These are phyloP conservation scores for Cynopterus sphinx DNA, from an alignment of 2,797 vertebrate species.

Conservation along the genomic window DNA sequence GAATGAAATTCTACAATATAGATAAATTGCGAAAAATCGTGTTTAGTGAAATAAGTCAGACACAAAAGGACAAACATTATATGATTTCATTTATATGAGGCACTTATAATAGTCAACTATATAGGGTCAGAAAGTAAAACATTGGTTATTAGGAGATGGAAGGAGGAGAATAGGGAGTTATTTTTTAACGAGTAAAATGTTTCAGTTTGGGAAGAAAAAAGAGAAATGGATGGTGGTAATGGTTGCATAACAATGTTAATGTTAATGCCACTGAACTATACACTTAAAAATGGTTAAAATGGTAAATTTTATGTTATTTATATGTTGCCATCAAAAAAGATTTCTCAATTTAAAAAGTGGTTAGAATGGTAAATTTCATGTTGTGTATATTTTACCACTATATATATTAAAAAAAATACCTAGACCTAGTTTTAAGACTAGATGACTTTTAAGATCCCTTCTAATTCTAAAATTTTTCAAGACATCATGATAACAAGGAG, in stretches of 20 bases:
- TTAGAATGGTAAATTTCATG: not conserved
- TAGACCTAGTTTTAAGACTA: constrained; percentile 22
- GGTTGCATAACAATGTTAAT: not conserved
- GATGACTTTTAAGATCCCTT: constrained; percentile 1
- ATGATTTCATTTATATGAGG: not conserved
- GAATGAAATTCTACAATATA: not conserved
- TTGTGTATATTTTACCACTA: not conserved
- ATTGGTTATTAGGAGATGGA: not conserved
- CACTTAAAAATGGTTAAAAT: not conserved
- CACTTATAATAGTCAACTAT: not conserved
- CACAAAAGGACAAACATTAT: not conserved
- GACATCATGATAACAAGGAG: not conserved
- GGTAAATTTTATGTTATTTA: not conserved
- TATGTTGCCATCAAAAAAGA: not conserved
- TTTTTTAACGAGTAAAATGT: not conserved
- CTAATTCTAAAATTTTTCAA: constrained; percentile 26
- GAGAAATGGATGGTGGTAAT: not conserved
- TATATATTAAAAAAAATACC: not conserved
- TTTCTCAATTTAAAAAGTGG: not conserved
- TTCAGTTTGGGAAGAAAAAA: not conserved
- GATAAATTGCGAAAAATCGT: not conserved
- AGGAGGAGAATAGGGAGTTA: not conserved
- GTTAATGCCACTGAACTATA: not conserved
- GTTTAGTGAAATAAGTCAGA: not conserved
- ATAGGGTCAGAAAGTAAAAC: not conserved